Conservation (phyloP, 2,113 vertebrate species). For the Oreochromis spilurus region DNA sequence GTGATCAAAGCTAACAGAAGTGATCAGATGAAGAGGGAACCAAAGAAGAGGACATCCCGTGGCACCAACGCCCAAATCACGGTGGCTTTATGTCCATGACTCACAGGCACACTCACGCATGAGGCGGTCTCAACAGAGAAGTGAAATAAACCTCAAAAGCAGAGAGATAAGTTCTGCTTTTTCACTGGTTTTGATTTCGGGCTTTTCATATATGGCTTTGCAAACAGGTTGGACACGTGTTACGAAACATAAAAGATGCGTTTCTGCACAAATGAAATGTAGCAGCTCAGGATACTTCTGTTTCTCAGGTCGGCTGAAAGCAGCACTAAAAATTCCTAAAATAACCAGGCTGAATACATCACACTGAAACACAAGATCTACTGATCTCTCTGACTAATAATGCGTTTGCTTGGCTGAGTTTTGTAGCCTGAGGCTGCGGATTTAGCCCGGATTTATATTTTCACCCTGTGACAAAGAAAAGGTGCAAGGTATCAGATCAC, state of each 20-base stretch:
- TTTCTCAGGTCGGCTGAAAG: not conserved
- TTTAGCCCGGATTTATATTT: not conserved
- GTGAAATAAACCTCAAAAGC: not conserved
- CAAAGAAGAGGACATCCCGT: not conserved
- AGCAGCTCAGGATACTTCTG: not conserved
- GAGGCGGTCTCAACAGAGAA: not conserved
- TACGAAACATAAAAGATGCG: not conserved
- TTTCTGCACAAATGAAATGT: not conserved
- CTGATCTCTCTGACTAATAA: not conserved
- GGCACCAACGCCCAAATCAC: not conserved
- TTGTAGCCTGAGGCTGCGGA: not conserved
- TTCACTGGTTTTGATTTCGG: not conserved
- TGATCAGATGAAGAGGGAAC: not conserved
- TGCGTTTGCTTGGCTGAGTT: not conserved
- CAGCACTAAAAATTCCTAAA: conserved; percentile 11
- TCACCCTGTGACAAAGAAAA: not conserved
- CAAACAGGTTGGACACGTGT: not conserved
- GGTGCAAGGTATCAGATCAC: not conserved
- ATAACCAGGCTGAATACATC: not conserved
- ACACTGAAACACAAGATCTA: not conserved
- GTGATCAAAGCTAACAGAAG: not conserved
- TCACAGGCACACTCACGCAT: conserved; percentile 3
- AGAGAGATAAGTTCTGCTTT: not conserved
- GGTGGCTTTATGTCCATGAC: conserved; percentile 10
- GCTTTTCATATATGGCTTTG: not conserved